These are phyloP conservation scores for Cotesia vestalis DNA, from an alignment of 1,140 invertebrate genomes.

Conservation along the genomic window DNA sequence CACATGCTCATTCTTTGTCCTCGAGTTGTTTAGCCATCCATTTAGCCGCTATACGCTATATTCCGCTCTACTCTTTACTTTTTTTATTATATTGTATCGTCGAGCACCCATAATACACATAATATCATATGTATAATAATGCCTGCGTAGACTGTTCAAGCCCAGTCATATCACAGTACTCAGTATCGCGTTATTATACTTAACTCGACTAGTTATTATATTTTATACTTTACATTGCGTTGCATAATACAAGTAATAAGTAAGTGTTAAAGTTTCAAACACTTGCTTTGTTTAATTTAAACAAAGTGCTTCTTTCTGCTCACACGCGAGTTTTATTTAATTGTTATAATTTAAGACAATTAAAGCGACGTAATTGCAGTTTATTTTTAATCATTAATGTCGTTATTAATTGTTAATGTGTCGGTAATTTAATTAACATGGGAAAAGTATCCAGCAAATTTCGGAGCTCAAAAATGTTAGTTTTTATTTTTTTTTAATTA, in stretches of 20 bases:
- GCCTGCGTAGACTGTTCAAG: conserved; percentile 35
- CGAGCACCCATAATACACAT: too few species aligned
- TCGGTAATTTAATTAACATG: conserved; percentile 45
- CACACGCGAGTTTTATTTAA: too few species aligned
- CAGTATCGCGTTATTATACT: conserved; percentile 46
- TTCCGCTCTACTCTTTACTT: too few species aligned
- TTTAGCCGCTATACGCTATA: too few species aligned
- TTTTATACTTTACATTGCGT: too few species aligned
- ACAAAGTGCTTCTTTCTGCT: background rate
- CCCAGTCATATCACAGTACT: conserved; percentile 39
- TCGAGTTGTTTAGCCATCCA: background rate
- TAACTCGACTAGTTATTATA: too few species aligned
- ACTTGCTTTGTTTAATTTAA: too few species aligned
- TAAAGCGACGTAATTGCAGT: too few species aligned
- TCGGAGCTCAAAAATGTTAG: conserved; percentile 58
- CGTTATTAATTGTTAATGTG: background rate
- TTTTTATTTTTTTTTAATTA: conserved; percentile 31
- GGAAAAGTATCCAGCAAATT: conserved; percentile 60
- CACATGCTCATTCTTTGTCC: conserved; percentile 20
- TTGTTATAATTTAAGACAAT: too few species aligned
- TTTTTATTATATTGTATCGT: too few species aligned
- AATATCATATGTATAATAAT: conserved; percentile 18
- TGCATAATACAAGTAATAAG: too few species aligned
- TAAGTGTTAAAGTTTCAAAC: too few species aligned
- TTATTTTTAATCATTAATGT: background rate